Evolutionary conservation across 2,113 vertebrate species (phyloP).

Genomic region (Cyprinodon brontotheroides): DNA sequence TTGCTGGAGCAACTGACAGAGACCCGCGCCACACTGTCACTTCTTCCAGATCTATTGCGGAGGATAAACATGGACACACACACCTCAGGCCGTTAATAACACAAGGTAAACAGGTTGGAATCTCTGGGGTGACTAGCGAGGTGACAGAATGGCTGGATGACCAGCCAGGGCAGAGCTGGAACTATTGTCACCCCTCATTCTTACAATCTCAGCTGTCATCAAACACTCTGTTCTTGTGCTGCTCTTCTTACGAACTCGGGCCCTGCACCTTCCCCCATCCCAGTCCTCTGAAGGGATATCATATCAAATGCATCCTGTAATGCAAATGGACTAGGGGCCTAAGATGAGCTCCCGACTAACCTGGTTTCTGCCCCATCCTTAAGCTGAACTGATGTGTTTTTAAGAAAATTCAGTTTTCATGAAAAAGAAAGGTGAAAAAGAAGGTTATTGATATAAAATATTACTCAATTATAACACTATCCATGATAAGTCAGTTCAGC

Average conservation of each 20-base stretch:
- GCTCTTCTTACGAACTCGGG: constrained; percentile 45
- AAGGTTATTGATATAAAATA: neutral
- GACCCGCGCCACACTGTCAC: constrained; percentile 77
- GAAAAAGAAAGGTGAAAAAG: neutral
- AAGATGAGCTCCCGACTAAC: constrained; percentile 5
- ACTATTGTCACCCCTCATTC: constrained; percentile 78
- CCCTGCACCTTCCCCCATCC: constrained; percentile 20
- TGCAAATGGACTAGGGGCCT: constrained; percentile 6
- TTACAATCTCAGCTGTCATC: constrained; percentile 82
- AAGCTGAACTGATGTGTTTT: constrained; percentile 1
- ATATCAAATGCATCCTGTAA: constrained; percentile 37
- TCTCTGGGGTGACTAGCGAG: constrained; percentile 67
- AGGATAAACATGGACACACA: constrained; percentile 63
- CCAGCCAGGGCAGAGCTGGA: constrained; percentile 52
- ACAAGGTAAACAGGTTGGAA: constrained; percentile 65
- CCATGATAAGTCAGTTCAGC: neutral
- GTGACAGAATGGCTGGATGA: constrained; percentile 71
- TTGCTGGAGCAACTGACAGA: constrained; percentile 78
- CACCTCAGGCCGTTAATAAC: constrained; percentile 61
- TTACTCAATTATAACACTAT: neutral
- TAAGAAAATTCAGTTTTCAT: neutral
- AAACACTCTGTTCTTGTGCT: constrained; percentile 63
- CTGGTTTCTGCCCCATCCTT: neutral
- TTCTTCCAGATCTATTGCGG: constrained; percentile 71
- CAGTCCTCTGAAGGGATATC: constrained; percentile 12